Evolutionary conservation across 2,113 vertebrate genomes (phyloP), one percentile per base, ranked within the genome.

Genomic region (Lipophrys pholis): DNA sequence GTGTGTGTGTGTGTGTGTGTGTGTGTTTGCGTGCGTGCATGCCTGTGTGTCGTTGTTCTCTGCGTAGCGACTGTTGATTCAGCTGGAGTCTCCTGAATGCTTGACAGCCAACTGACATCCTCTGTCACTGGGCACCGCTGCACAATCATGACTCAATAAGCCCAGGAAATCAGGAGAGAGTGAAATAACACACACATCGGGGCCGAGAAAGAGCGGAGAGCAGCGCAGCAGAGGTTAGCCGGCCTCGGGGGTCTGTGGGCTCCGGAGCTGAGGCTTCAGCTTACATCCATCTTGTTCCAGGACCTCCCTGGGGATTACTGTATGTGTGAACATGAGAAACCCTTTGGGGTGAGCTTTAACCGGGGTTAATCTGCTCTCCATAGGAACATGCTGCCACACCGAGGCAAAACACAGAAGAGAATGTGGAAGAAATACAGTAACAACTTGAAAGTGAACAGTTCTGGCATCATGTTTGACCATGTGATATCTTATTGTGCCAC

Each of bases 91-190:
- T 85, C 70, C 77, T 53, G 61, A 87, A 80, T 7, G 69, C 78
- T 81, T 91, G 87, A 92, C 89, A 88, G 90, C 80, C 79, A 81
- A 92, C 84, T 91, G 91, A 93, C 89, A 85, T 87, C 79, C 82
- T 90, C 78, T 69, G 81, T 91, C 88, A 90, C 82, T 73, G 81
- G 66, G 79, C 64, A 66, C 76, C 21, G 73, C 78, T 73, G 80
- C 53, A 60, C 75, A 91, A 92, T 92, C 88, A 92, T 92, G 92
- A 93, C 89, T 92, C 90, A 88, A 84, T 91, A 82, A 88, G 80
- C 55, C 79, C 84, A 88, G 80, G 87, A 84, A 88, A 88, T 90
- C 77, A 75, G 82, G 59, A 58, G 65, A 66, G 49, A 42, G 77
- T 73, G 71, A 58, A 56, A 82, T 63, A 73, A 70, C 61, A 87